Percentiles rank a stretch among this genome's conserved stretches.
These are phyloP conservation scores for Leucania comma DNA, from an alignment of 2,888 invertebrate genomes.

Conservation along the genomic window DNA sequence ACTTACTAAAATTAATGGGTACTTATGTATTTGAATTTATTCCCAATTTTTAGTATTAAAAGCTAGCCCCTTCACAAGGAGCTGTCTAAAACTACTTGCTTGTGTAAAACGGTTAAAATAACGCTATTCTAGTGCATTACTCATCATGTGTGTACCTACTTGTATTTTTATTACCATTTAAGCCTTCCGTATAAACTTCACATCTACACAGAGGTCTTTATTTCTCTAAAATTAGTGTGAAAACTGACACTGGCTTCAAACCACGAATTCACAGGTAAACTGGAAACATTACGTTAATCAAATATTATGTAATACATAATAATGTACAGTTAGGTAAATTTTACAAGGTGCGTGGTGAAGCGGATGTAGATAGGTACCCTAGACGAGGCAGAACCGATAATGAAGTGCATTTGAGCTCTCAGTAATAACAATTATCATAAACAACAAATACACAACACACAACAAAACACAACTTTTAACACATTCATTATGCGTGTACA, in stretches of 20 bases:
- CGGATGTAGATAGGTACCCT: slow-evolving; percentile 4
- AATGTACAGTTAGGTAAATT: slow-evolving; percentile 46
- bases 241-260: slow-evolving; percentile 75
- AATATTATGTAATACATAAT: slow-evolving; percentile 57
- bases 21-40: no score
- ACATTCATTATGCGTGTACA: no score
- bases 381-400: not conserved
- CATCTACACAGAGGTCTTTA: slow-evolving; percentile 40
- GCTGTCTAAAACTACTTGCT: not conserved
- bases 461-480: no score
- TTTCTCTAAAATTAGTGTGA: slow-evolving; percentile 77
- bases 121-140: not conserved
- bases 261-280: slow-evolving; percentile 78
- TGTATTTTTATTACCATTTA: slow-evolving; percentile 22
- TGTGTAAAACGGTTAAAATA: slow-evolving; percentile 3
- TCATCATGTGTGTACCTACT: not conserved
- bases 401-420: not conserved
- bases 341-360: not conserved
- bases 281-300: slow-evolving; percentile 67
- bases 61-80: not conserved
- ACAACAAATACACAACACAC: no score
- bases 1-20: no score
- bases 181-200: slow-evolving; percentile 68
- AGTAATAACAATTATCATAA: not conserved
- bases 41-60: not conserved